Evolutionary conservation across 2,888 invertebrate genomes (phyloP).

Genomic region (Hemicrepidius hirtus): DNA sequence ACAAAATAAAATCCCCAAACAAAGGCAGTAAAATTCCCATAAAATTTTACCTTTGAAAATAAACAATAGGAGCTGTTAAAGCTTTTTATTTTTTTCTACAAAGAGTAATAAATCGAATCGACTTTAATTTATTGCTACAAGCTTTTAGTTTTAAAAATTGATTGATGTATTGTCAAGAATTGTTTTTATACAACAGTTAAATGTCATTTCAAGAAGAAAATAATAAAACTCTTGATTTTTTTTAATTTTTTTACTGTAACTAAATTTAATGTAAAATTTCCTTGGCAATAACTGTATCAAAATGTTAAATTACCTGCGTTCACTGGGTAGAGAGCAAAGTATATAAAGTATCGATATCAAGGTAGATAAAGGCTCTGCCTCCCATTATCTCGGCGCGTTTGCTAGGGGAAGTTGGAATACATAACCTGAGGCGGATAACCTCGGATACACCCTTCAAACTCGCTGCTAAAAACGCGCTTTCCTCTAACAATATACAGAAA

Average conservation of each 20-base stretch:
- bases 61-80: conserved; percentile 16
- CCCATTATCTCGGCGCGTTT: conserved; percentile 44
- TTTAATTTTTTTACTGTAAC: background rate
- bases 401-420: conserved; percentile 45
- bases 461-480: conserved; percentile 31
- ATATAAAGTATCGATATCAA: conserved; percentile 47
- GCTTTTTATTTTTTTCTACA: conserved; percentile 31
- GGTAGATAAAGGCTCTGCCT: conserved; percentile 42
- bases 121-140: background rate
- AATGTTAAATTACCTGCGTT: conserved; percentile 33
- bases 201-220: no score
- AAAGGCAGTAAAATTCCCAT: conserved; percentile 36
- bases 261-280: conserved; percentile 23
- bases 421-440: conserved; percentile 48
- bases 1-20: conserved; percentile 34
- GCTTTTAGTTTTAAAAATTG: background rate
- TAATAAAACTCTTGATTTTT: no score
- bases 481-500: conserved; percentile 32
- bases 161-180: background rate
- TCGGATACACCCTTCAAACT: conserved; percentile 37
- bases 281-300: conserved; percentile 22
- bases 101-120: conserved; percentile 21
- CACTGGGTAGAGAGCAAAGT: conserved; percentile 30
- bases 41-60: conserved; percentile 36
- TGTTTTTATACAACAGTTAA: no score